These are phyloP conservation scores for Cephus nigrinus DNA, from an alignment of 2,888 invertebrate genomes.

Conservation along the genomic window DNA sequence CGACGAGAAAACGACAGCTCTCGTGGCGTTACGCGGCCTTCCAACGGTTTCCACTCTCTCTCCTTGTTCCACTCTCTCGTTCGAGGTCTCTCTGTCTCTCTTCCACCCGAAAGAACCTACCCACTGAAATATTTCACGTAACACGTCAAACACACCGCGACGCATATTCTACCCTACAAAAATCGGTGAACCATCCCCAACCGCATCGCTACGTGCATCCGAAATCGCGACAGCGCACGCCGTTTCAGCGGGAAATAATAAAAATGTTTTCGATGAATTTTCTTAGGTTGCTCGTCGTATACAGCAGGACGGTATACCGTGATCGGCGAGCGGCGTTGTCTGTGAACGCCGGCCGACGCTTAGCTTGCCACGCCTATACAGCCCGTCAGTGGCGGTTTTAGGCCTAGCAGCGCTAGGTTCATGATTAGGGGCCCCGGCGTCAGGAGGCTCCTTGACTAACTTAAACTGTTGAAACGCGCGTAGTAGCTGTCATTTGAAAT, in stretches of 20 bases:
- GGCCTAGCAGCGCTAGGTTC: constrained; percentile 44
- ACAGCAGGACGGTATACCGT: constrained; percentile 19
- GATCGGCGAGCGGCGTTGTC: constrained; percentile 15
- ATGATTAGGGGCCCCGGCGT: constrained; percentile 35
- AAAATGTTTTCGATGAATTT: constrained; percentile 60
- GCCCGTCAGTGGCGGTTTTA: constrained; percentile 49
- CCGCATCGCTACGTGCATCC: constrained; percentile 5
- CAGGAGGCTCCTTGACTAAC: constrained; percentile 4
- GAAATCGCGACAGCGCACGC: not conserved
- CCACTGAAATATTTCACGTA: not conserved
- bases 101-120: not conserved
- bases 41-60: not conserved
- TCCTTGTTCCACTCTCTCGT: not conserved
- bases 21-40: not conserved
- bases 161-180: not conserved
- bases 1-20: not conserved
- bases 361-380: constrained; percentile 13
- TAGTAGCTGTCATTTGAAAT: not conserved
- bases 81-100: not conserved
- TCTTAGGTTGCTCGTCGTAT: constrained; percentile 48
- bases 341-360: constrained; percentile 18
- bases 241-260: constrained; percentile 27
- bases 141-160: not conserved
- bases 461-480: not conserved
- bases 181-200: not conserved